phyloP scores from a whole-genome alignment of 2,797 vertebrate species.

The Cercopithecus hamlyni region DNA sequence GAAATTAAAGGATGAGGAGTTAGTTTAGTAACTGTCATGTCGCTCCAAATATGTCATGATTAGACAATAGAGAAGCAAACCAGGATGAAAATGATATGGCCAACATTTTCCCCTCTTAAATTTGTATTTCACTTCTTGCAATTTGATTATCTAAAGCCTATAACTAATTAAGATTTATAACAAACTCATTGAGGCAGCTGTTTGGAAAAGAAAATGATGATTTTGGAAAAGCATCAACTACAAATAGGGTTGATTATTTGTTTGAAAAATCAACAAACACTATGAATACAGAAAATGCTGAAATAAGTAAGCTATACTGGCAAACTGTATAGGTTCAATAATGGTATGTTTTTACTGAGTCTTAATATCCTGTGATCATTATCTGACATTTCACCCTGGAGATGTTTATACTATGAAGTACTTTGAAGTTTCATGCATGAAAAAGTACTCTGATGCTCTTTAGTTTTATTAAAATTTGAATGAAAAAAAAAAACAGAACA shows the following conservation, averaged over 20 bases:
- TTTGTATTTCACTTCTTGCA: neutral
- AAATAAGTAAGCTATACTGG: neutral
- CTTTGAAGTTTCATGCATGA: conserved; percentile 37
- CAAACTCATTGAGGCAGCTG: conserved; percentile 26
- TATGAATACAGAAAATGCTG: neutral
- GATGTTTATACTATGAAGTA: conserved; percentile 28
- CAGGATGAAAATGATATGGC: neutral
- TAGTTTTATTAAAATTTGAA: conserved; percentile 54
- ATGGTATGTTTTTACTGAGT: neutral
- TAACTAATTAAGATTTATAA: conserved; percentile 67
- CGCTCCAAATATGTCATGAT: neutral
- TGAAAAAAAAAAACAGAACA: conserved; percentile 48
- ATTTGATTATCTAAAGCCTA: conserved; percentile 44
- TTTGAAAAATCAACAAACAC: conserved; percentile 8
- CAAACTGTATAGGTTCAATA: neutral
- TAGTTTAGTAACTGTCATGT: neutral
- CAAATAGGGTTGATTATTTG: conserved; percentile 11
- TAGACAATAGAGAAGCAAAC: neutral
- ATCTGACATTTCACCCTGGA: conserved; percentile 39
- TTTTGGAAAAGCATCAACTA: conserved; percentile 20
- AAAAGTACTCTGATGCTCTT: neutral
- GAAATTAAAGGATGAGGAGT: neutral
- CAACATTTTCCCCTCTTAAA: neutral
- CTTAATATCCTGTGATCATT: conserved; percentile 42
- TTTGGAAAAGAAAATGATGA: conserved; percentile 52